These are phyloP conservation scores for Physocephala rufipes DNA, from an alignment of 2,888 invertebrate genomes.

Conservation along the genomic window DNA sequence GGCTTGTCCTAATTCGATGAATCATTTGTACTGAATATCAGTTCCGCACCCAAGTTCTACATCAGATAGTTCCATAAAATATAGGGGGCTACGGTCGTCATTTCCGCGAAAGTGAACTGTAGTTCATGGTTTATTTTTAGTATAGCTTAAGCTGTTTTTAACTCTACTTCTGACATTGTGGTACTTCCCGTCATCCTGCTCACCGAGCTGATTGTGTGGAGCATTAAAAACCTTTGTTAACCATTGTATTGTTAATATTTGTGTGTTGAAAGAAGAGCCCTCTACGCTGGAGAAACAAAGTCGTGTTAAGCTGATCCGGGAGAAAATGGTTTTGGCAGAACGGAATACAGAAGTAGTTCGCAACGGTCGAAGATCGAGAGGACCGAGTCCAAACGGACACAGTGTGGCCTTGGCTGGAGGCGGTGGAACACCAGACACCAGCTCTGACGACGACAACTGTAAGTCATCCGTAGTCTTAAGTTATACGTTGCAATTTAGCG, in stretches of 20 bases:
- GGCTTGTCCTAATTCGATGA: neutral
- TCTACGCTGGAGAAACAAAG: slow-evolving; percentile 58
- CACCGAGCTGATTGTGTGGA: slow-evolving; percentile 27
- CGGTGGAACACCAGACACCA: slow-evolving; percentile 77
- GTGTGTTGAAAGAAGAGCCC: slow-evolving; percentile 15
- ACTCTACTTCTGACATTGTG: slow-evolving; percentile 32
- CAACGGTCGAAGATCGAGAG: slow-evolving; percentile 88
- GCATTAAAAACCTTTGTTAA: neutral
- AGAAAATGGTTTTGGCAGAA: slow-evolving; percentile 87
- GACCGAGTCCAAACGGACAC: slow-evolving; percentile 89
- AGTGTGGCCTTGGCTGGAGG: slow-evolving; percentile 50
- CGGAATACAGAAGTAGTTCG: slow-evolving; percentile 83
- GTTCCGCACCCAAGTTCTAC: neutral
- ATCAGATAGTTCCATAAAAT: slow-evolving; percentile 17
- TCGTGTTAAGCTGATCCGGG: slow-evolving; percentile 61
- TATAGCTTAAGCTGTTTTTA: slow-evolving; percentile 45
- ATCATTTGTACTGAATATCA: slow-evolving; percentile 2
- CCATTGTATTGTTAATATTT: neutral
- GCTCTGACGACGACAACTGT: slow-evolving; percentile 89
- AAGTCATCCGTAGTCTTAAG: slow-evolving; percentile 56
- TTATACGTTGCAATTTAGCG: neutral
- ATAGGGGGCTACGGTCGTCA: slow-evolving; percentile 45
- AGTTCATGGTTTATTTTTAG: slow-evolving; percentile 33
- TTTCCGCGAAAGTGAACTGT: slow-evolving; percentile 44
- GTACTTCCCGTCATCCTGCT: slow-evolving; percentile 14